These are phyloP conservation scores for Epinephelus cyanopodus DNA, from an alignment of 2,113 vertebrate genomes.

Conservation along the genomic window DNA sequence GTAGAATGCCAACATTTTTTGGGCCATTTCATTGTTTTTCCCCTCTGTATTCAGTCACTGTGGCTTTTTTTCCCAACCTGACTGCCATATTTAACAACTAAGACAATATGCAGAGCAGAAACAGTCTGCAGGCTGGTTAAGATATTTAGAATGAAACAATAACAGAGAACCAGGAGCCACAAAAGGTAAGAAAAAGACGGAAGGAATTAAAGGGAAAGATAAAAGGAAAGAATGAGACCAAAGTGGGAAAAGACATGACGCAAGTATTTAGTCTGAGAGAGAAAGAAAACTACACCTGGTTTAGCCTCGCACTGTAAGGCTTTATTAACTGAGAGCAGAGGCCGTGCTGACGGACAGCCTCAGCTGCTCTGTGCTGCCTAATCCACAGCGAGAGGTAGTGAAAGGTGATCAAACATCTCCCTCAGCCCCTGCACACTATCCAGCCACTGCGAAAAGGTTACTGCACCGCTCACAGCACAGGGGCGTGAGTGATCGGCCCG, in stretches of 20 bases:
- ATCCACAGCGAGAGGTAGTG: conserved; percentile 50
- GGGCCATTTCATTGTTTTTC: neutral
- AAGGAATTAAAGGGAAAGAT: neutral
- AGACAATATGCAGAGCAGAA: conserved; percentile 7
- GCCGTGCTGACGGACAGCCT: conserved; percentile 57
- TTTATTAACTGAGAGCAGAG: conserved; percentile 9
- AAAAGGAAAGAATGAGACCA: conserved; percentile 2
- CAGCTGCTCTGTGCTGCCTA: conserved; percentile 55
- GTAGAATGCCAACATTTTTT: no score
- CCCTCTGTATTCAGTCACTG: neutral
- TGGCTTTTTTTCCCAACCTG: neutral
- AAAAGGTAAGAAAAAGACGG: conserved; percentile 22
- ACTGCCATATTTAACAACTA: conserved; percentile 13
- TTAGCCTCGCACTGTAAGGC: neutral
- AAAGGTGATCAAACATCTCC: conserved; percentile 68
- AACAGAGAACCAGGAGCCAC: conserved; percentile 21
- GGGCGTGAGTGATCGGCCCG: conserved; percentile 3
- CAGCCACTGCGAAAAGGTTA: conserved; percentile 39
- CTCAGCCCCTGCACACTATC: conserved; percentile 37
- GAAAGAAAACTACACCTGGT: conserved; percentile 14
- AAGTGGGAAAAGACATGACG: conserved; percentile 14
- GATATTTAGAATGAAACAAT: conserved; percentile 37
- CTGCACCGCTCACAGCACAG: conserved; percentile 13
- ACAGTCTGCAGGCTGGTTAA: conserved; percentile 8
- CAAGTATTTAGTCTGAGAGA: neutral